phyloP scores from a whole-genome alignment of 2,888 invertebrate species.

The Branchellion lobata region DNA sequence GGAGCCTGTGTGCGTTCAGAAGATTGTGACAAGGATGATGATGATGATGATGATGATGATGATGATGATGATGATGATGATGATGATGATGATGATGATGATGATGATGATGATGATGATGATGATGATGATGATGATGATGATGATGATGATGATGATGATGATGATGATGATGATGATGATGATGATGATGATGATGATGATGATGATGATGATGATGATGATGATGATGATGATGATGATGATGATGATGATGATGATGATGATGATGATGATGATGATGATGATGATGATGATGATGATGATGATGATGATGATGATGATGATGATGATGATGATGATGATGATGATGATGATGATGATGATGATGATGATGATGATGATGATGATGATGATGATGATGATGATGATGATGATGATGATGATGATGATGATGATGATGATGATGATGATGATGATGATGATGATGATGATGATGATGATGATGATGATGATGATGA shows the following conservation, averaged over 20 bases:
- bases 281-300: constrained; percentile 30
- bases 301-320: constrained; percentile 37
- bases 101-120: constrained; percentile 34
- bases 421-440: constrained; percentile 37
- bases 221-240: constrained; percentile 36
- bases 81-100: constrained; percentile 40
- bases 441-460: constrained; percentile 39
- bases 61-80: constrained; percentile 35
- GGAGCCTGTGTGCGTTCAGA: background rate
- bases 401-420: constrained; percentile 34
- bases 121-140: constrained; percentile 39
- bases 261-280: constrained; percentile 38
- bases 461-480: constrained; percentile 35
- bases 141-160: constrained; percentile 35
- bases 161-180: constrained; percentile 36
- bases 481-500: constrained; percentile 37
- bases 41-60: constrained; percentile 24
- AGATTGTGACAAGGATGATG: constrained; percentile 12
- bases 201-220: constrained; percentile 38
- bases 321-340: constrained; percentile 39
- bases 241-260: constrained; percentile 38
- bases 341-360: constrained; percentile 35
- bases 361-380: constrained; percentile 37
- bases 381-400: constrained; percentile 36
- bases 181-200: constrained; percentile 39